A percentile compares a stretch with the other conserved stretches of the same genome.
Evolutionary conservation across 64 coral and sea anemone species (phyloP).

Genomic region (Stichodactyla mertensii): DNA sequence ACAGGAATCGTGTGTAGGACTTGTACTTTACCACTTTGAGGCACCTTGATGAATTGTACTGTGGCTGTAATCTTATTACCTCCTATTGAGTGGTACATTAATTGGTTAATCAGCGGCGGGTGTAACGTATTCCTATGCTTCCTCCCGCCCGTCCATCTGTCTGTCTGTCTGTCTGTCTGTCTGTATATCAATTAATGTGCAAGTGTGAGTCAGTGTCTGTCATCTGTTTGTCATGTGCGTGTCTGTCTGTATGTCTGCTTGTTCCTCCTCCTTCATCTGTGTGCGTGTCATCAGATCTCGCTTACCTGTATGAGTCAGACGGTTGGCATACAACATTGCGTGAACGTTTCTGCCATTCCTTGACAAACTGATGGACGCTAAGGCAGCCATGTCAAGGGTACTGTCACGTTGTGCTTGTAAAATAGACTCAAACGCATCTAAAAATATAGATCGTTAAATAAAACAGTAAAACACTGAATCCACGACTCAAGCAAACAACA

Average conservation of each 20-base stretch:
- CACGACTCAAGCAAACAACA: no score
- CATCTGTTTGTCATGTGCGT: neutral
- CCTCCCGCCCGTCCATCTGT: neutral
- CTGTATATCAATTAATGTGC: neutral
- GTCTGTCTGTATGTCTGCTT: no score
- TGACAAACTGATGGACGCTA: conserved; percentile 39
- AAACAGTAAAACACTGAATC: no score
- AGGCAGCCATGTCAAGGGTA: neutral
- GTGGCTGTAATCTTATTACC: neutral
- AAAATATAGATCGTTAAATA: neutral
- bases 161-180: neutral
- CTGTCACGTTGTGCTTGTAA: conserved; percentile 1
- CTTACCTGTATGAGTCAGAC: conserved; percentile 9
- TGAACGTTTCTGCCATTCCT: conserved; percentile 21
- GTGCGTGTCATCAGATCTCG: neutral
- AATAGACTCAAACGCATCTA: conserved; percentile 18
- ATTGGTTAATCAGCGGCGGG: neutral
- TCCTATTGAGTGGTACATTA: neutral
- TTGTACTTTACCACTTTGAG: conserved; percentile 2
- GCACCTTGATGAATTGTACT: neutral
- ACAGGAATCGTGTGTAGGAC: neutral
- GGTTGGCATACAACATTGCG: neutral
- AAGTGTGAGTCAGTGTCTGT: no score
- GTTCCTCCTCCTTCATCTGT: no score
- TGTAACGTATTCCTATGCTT: neutral